A percentile compares a stretch with the other conserved stretches of the same genome.
phyloP scores from a whole-genome alignment of 2,797 vertebrate genomes.

The Nasua narica region DNA sequence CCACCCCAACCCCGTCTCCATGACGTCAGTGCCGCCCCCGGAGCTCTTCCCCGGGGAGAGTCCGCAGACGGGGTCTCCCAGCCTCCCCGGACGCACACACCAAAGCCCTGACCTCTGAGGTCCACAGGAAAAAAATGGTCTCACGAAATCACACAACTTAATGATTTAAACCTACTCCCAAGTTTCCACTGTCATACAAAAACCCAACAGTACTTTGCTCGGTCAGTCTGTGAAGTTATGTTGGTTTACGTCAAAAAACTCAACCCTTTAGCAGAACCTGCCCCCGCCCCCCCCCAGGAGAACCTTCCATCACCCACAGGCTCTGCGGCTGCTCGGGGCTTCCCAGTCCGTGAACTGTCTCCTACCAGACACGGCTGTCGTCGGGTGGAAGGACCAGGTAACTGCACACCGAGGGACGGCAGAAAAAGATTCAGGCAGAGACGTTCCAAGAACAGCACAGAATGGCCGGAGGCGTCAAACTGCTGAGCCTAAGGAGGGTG shows the following conservation, averaged over 20 bases:
- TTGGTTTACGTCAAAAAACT: background rate
- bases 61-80: background rate
- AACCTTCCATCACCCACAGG: background rate
- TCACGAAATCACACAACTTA: background rate
- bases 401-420: background rate
- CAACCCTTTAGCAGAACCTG: background rate
- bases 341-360: background rate
- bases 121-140: background rate
- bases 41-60: background rate
- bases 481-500: background rate
- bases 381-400: background rate
- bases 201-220: background rate
- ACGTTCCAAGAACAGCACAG: background rate
- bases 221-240: background rate
- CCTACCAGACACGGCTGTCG: background rate
- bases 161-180: background rate
- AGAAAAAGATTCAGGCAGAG: background rate
- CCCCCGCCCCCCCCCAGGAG: too few species aligned
- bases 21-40: rapidly evolving
- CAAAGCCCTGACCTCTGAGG: background rate
- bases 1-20: rapidly evolving
- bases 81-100: rapidly evolving
- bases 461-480: background rate
- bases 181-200: background rate
- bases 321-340: background rate